Evolutionary conservation across 2,888 invertebrate genomes (phyloP), one percentile per base, ranked within the genome.

Genomic region (Drosophila cognata): DNA sequence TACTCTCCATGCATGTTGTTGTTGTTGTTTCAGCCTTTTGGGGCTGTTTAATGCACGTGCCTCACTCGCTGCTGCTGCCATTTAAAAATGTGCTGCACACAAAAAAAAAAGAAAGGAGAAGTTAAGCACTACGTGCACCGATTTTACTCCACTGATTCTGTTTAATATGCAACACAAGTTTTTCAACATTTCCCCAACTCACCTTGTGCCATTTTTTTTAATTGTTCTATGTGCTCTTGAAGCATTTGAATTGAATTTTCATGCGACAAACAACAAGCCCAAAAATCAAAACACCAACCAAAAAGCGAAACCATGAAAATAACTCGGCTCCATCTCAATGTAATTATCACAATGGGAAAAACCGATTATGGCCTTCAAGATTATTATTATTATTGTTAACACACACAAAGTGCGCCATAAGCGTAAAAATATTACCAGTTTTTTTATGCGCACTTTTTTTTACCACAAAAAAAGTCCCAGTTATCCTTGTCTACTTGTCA

Each of bases 1-100:
- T 88, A 91, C 84, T 86, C 84, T 86, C 77, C 77, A 72, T 60
- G 63, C 79, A 79, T 70, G 72, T 73, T 77, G 74, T 74, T 75
- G 70, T 69, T 70, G 68, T 58, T 72, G 76, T 59, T 78, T 64
- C 64, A 55, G 77, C 74, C 79, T 77, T 71, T 74, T 43, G 57
- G 75, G 88, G 88, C 84, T 89, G 87, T 91, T 90, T 89, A 84
- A 87, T 88, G 90, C 90, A 90, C 90, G 90, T 91, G 90, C 86
- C 83, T 75, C 89, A 67, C 62, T 70, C 55, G 56, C 53, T 65
- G 68, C 63, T 46, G 8, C 38, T 75, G 77, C 69, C 84, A 77
- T 88, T 86, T 87, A 86, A 88, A 88, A 90, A 89, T 86, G 80
- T 84, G 82, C 75, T 88, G 74, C 80, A 28, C 10, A 36, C 13